Conservation (phyloP, 1,140 invertebrate species). For the Heliconius hermathena region DNA sequence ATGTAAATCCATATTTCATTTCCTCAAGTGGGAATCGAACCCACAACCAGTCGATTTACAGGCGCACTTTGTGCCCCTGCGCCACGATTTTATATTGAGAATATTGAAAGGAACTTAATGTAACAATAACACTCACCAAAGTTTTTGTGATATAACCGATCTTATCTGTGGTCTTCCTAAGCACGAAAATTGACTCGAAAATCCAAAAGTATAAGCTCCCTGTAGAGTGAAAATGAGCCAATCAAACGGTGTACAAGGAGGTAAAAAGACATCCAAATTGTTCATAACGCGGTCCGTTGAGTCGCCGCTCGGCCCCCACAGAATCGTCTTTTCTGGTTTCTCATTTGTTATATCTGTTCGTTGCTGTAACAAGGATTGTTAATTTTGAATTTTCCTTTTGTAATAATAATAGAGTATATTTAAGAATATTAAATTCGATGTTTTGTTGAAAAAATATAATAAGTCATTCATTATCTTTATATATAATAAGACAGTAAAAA, state of each 20-base stretch:
- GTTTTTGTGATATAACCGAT: conserved; percentile 46
- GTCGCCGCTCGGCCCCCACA: too few species aligned
- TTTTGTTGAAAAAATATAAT: too few species aligned
- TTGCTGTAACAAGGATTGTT: conserved; percentile 19
- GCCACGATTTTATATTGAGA: too few species aligned
- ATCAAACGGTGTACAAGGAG: conserved; percentile 43
- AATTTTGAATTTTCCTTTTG: not conserved
- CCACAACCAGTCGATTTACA: too few species aligned
- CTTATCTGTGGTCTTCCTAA: conserved; percentile 43
- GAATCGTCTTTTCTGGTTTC: not conserved
- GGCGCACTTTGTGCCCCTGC: too few species aligned
- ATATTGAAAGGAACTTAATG: not conserved
- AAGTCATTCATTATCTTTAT: too few species aligned
- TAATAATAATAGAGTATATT: not conserved
- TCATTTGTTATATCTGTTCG: conserved; percentile 22
- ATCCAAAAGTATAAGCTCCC: conserved; percentile 47
- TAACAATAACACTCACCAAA: conserved; percentile 47
- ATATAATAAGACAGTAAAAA: too few species aligned
- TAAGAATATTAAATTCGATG: not conserved
- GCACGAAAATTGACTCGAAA: conserved; percentile 45
- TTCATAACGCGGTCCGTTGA: conserved; percentile 45
- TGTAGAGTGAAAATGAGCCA: conserved; percentile 47
- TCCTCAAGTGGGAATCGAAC: too few species aligned
- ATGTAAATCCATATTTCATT: too few species aligned
- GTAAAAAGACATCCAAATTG: conserved; percentile 37